Evolutionary conservation across 2,113 vertebrate species (phyloP).

Genomic region (Silurus asotus): DNA sequence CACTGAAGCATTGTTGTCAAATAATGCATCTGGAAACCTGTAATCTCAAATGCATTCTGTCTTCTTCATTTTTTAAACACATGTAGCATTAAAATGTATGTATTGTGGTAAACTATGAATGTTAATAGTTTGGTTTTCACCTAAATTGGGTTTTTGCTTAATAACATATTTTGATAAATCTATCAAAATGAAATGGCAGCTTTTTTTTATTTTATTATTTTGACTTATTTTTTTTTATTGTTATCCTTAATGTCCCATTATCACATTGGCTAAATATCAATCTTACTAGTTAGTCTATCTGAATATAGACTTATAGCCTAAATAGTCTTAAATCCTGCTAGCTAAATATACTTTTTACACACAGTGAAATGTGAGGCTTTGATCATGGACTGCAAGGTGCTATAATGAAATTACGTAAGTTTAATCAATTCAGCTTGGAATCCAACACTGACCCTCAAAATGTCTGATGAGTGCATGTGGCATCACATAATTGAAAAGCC

Average conservation of each 20-base stretch:
- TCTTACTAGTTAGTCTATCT: neutral
- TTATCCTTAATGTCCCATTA: neutral
- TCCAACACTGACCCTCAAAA: neutral
- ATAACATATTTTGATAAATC: neutral
- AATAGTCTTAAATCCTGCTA: neutral
- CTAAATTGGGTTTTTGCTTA: neutral
- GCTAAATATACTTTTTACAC: neutral
- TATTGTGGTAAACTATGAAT: neutral
- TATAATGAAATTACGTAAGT: neutral
- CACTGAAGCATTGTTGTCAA: neutral
- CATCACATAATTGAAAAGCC: neutral
- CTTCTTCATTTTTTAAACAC: neutral
- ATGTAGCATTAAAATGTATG: neutral
- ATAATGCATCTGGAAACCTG: conserved; percentile 10
- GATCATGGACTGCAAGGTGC: neutral
- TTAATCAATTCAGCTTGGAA: neutral
- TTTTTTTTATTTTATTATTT: neutral
- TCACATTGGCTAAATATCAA: neutral
- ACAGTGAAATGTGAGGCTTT: neutral
- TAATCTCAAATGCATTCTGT: neutral
- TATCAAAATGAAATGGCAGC: neutral
- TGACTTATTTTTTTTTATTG: neutral
- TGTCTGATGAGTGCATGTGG: neutral
- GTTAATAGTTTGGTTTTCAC: neutral
- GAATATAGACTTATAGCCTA: neutral